These are phyloP conservation scores for Pholis gunnellus DNA, from an alignment of 2,113 vertebrate genomes.

Conservation along the genomic window DNA sequence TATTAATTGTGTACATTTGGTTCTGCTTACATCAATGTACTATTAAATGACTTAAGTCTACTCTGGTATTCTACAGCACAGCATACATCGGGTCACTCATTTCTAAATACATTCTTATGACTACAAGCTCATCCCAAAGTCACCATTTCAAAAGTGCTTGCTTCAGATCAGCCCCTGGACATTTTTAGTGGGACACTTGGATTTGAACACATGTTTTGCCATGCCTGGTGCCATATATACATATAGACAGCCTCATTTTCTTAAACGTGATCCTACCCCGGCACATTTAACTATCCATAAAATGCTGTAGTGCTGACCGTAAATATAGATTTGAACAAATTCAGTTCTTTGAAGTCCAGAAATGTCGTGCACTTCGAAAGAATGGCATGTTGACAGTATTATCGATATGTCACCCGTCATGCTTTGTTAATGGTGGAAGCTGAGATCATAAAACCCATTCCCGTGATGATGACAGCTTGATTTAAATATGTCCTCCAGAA, in stretches of 20 bases:
- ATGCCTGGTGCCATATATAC: not conserved
- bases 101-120: slow-evolving; percentile 26
- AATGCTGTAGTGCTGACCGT: not conserved
- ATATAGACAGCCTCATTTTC: not conserved
- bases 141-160: slow-evolving; percentile 57
- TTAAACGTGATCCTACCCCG: not conserved
- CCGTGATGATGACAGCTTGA: slow-evolving; percentile 74
- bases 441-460: slow-evolving; percentile 73
- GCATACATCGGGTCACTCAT: not conserved
- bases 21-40: not conserved
- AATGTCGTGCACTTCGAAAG: slow-evolving; percentile 1
- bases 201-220: slow-evolving; percentile 13
- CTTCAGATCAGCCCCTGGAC: slow-evolving; percentile 47
- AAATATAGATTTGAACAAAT: not conserved
- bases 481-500: slow-evolving; percentile 75
- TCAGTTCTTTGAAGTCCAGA: not conserved
- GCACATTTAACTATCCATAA: not conserved
- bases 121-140: slow-evolving; percentile 54
- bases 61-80: not conserved
- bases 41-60: not conserved
- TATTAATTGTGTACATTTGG: not conserved
- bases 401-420: slow-evolving; percentile 64
- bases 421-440: slow-evolving; percentile 73
- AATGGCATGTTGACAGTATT: slow-evolving; percentile 52
- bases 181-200: slow-evolving; percentile 41